phyloP scores from a whole-genome alignment of 2,797 vertebrate species.

The Crax fasciolata region DNA sequence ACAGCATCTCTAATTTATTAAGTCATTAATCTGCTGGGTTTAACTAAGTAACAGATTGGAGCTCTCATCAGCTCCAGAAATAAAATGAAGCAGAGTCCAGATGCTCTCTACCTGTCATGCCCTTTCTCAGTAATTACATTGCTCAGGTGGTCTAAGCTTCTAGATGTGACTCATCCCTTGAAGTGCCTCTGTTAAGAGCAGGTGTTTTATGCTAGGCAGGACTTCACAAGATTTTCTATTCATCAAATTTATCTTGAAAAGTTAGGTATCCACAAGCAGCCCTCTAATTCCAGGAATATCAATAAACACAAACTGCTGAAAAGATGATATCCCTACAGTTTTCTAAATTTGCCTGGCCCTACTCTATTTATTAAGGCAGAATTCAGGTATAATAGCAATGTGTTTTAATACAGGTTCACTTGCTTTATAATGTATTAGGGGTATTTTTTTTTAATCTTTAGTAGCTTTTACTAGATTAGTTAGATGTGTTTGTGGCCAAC shows the following conservation, averaged over 20 bases:
- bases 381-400: background rate
- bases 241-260: conserved; percentile 26
- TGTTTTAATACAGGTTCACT: background rate
- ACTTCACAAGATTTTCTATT: background rate
- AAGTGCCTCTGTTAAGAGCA: background rate
- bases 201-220: background rate
- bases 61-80: background rate
- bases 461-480: background rate
- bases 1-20: conserved; percentile 22
- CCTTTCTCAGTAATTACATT: background rate
- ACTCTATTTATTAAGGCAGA: background rate
- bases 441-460: background rate
- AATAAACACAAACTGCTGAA: background rate
- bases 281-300: background rate
- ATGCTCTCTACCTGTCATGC: background rate
- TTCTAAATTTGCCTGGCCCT: background rate
- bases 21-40: conserved; percentile 53
- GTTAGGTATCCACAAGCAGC: background rate
- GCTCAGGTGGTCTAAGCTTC: background rate
- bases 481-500: fast-evolving
- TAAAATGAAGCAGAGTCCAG: background rate
- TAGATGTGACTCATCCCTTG: background rate
- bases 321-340: background rate
- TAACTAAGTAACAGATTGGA: conserved; percentile 34
- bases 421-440: background rate